A percentile compares a stretch with the other conserved stretches of the same genome.
These are phyloP conservation scores for Chamaea fasciata DNA, from an alignment of 2,113 vertebrate genomes.

Conservation along the genomic window DNA sequence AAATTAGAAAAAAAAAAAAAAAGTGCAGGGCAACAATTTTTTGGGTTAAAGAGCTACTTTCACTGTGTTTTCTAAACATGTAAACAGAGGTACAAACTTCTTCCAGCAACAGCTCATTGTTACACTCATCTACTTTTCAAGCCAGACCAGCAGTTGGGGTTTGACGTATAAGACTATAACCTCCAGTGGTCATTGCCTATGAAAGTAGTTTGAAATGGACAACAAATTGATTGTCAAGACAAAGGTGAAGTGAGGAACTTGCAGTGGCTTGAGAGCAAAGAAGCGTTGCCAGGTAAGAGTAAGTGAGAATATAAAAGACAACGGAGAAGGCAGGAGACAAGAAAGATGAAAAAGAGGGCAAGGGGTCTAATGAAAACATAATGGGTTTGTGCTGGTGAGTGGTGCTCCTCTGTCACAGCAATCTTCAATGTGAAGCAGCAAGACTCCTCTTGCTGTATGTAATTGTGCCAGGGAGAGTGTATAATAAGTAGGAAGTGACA, in stretches of 20 bases:
- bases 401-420: constrained; percentile 23
- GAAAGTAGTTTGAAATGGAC: constrained; percentile 2
- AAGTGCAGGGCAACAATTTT: neutral
- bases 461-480: neutral
- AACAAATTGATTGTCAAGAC: neutral
- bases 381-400: constrained; percentile 21
- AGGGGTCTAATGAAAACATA: constrained; percentile 48
- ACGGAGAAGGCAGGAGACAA: neutral
- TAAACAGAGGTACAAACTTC: neutral
- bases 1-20: neutral
- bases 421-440: neutral
- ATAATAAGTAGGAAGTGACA: constrained; percentile 7
- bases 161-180: neutral
- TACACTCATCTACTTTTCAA: neutral
- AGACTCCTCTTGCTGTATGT: neutral
- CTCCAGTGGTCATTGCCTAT: neutral
- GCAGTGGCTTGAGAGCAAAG: neutral
- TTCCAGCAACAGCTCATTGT: neutral
- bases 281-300: neutral
- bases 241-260: neutral
- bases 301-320: constrained; percentile 46
- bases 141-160: neutral
- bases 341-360: constrained; percentile 60
- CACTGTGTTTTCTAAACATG: neutral
- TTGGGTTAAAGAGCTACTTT: neutral